These are phyloP conservation scores for Xiphorhynchus erythropygius DNA, from an alignment of 2,797 vertebrate species.

Conservation along the genomic window DNA sequence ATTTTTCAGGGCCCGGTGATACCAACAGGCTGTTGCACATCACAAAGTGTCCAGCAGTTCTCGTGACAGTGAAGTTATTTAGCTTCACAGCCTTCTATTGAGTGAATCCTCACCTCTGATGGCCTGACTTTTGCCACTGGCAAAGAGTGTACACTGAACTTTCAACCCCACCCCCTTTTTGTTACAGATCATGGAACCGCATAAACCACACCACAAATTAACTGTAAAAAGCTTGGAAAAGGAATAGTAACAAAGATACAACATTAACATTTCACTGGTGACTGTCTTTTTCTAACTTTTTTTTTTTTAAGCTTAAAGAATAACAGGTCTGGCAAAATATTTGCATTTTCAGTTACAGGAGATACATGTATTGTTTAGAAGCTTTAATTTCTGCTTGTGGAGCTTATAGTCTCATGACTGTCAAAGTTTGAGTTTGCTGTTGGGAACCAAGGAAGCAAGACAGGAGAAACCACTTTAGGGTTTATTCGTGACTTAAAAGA, in stretches of 20 bases:
- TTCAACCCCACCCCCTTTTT: not conserved
- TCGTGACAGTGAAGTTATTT: not conserved
- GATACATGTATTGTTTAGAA: not conserved
- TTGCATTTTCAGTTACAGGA: not conserved
- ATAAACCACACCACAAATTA: not conserved
- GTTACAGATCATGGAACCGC: not conserved
- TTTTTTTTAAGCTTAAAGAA: not conserved
- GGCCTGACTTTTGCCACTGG: not conserved
- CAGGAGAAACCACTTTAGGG: slow-evolving; percentile 23
- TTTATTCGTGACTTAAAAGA: slow-evolving; percentile 36
- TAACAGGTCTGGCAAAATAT: not conserved
- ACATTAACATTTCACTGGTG: not conserved
- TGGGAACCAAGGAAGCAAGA: not conserved
- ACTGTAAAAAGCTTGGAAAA: not conserved
- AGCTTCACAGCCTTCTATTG: not conserved
- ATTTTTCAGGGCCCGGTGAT: not conserved
- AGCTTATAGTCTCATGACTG: not conserved
- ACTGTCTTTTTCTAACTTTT: not conserved
- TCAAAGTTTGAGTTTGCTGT: not conserved
- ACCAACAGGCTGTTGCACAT: not conserved
- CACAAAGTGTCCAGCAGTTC: not conserved
- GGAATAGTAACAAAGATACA: not conserved
- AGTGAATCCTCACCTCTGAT: not conserved
- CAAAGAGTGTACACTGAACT: not conserved
- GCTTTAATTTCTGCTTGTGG: not conserved